phyloP scores from a whole-genome alignment of 2,797 vertebrate species.

The Synaphobranchus kaupii region DNA sequence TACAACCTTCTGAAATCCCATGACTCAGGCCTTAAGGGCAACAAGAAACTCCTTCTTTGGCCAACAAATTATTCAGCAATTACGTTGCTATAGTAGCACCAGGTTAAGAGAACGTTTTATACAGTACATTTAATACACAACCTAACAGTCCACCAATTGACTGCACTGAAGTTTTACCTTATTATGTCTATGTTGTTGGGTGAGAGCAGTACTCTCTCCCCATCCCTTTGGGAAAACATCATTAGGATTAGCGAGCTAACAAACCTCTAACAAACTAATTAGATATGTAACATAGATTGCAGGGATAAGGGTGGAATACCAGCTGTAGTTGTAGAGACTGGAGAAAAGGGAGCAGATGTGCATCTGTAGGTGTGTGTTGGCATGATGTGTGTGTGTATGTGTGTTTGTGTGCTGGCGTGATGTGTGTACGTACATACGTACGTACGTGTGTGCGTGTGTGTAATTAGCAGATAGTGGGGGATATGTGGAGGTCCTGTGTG shows the following conservation, averaged over 20 bases:
- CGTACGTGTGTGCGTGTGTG: background rate
- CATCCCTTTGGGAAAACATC: background rate
- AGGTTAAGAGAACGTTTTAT: too few species aligned
- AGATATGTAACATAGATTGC: background rate
- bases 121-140: too few species aligned
- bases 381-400: background rate
- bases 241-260: conserved; percentile 5
- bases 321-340: background rate
- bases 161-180: too few species aligned
- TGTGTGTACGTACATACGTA: too few species aligned
- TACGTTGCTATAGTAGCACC: too few species aligned
- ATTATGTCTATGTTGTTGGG: background rate
- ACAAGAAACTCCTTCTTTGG: background rate
- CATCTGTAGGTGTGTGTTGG: background rate
- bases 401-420: background rate
- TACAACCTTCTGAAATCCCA: background rate
- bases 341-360: background rate
- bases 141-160: too few species aligned
- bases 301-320: background rate
- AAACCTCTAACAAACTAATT: conserved; percentile 5
- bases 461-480: too few species aligned
- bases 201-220: background rate
- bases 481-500: background rate
- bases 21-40: background rate
- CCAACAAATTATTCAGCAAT: background rate